Conservation (phyloP, 2,888 invertebrate genomes). For the Lottia scabra region DNA sequence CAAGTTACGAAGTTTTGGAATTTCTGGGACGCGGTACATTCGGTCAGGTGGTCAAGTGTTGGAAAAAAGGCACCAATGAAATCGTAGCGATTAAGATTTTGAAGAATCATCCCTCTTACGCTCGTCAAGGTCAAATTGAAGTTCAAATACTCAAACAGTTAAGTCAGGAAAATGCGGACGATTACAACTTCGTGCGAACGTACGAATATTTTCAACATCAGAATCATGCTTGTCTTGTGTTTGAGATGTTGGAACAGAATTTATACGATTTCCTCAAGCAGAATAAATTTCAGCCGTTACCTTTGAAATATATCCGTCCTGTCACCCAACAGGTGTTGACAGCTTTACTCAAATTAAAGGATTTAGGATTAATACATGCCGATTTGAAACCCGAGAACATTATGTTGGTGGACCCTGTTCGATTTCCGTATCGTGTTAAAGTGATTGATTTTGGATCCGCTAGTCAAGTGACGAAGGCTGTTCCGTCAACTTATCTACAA, state of each 20-base stretch:
- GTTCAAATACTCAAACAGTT: slow-evolving; percentile 75
- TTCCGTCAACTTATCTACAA: slow-evolving; percentile 99
- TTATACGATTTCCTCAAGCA: slow-evolving; percentile 99
- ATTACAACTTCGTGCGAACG: slow-evolving; percentile 99
- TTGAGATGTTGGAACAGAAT: slow-evolving; percentile 99
- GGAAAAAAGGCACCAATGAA: slow-evolving; percentile 99
- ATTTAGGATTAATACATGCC: slow-evolving; percentile 98
- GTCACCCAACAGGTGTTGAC: slow-evolving; percentile 97
- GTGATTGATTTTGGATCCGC: slow-evolving; percentile 99
- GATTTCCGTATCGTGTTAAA: slow-evolving; percentile 98
- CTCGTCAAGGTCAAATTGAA: slow-evolving; percentile 99
- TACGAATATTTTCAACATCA: slow-evolving; percentile 99
- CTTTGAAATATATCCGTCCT: slow-evolving; percentile 97
- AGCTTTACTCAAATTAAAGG: slow-evolving; percentile 87
- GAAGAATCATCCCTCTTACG: slow-evolving; percentile 99
- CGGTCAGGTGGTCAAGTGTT: slow-evolving; percentile 99
- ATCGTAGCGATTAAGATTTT: slow-evolving; percentile 99
- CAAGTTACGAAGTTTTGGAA: slow-evolving; percentile 94
- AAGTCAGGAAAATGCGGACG: slow-evolving; percentile 70
- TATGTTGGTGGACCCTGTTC: slow-evolving; percentile 98
- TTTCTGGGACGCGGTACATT: slow-evolving; percentile 99
- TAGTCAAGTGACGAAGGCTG: slow-evolving; percentile 98
- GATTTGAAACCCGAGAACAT: slow-evolving; percentile 99
- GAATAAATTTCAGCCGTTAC: slow-evolving; percentile 99
- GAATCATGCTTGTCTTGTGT: slow-evolving; percentile 98